Percentiles rank a stretch among this genome's conserved stretches.
phyloP scores from a whole-genome alignment of 2,113 vertebrate genomes.

The Strix aluco region DNA sequence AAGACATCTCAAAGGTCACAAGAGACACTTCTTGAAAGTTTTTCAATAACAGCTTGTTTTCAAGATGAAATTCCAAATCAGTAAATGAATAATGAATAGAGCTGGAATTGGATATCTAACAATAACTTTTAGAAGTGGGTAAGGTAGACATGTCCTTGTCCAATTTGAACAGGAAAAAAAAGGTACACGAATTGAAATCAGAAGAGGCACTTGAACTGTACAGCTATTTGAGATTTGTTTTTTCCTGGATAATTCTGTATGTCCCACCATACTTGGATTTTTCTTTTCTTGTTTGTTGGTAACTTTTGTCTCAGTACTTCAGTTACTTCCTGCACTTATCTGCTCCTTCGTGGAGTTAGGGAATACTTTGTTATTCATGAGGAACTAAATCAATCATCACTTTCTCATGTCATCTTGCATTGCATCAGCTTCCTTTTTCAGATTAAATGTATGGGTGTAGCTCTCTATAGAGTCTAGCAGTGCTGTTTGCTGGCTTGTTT shows the following conservation, averaged over 20 bases:
- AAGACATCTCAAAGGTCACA: slow-evolving; percentile 15
- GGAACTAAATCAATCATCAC: slow-evolving; percentile 38
- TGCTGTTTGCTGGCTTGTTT: slow-evolving; percentile 2
- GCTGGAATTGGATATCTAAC: background rate
- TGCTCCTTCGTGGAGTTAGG: background rate
- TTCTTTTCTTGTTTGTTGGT: background rate
- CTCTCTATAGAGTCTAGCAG: background rate
- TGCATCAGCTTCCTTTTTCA: slow-evolving; percentile 60
- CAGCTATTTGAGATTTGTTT: background rate
- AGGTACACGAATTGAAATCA: background rate
- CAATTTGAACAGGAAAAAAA: background rate
- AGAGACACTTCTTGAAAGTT: background rate
- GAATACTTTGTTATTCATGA: slow-evolving; percentile 49
- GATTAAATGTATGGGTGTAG: slow-evolving; percentile 53
- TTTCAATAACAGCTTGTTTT: slow-evolving; percentile 28
- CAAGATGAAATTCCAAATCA: slow-evolving; percentile 41
- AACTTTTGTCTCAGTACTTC: slow-evolving; percentile 4
- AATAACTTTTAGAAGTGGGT: background rate
- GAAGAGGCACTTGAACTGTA: background rate
- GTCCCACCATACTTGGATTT: background rate
- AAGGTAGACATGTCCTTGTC: background rate
- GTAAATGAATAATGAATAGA: slow-evolving; percentile 46
- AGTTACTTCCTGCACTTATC: slow-evolving; percentile 26
- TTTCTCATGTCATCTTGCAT: slow-evolving; percentile 59
- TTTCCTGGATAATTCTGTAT: background rate